phyloP scores from a whole-genome alignment of 1,140 invertebrate genomes.

The Pollicipes pollicipes region DNA sequence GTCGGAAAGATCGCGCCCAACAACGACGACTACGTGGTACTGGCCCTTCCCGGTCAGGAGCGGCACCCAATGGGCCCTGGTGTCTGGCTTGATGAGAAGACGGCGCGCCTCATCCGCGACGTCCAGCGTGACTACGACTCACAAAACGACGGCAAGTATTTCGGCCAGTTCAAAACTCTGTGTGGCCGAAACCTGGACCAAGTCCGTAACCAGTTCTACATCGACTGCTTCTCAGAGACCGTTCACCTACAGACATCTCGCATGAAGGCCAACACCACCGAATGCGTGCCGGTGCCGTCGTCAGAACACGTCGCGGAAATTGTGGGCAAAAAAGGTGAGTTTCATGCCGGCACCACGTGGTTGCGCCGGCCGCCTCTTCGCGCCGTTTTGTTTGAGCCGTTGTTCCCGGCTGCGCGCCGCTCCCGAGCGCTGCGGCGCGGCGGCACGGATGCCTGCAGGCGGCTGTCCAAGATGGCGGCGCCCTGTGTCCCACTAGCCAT shows the following conservation, averaged over 20 bases:
- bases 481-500: background rate
- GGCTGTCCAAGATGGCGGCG: background rate
- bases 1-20: background rate
- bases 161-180: background rate
- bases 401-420: too few relatives aligned
- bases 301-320: slow-evolving; percentile 1
- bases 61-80: background rate
- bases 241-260: background rate
- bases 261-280: slow-evolving; percentile 4
- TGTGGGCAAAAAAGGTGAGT: slow-evolving; percentile 3
- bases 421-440: too few relatives aligned
- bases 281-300: background rate
- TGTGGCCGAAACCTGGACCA: background rate
- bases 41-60: background rate
- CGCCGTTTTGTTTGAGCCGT: background rate
- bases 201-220: background rate
- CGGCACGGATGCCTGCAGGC: background rate
- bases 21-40: background rate
- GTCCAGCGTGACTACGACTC: background rate
- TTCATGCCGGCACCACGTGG: too few relatives aligned
- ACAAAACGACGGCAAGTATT: background rate
- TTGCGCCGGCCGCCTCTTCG: background rate
- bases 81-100: background rate
- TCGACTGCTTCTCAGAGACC: background rate
- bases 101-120: background rate